Percentiles rank a stretch among this genome's conserved stretches.
Evolutionary conservation across 2,113 vertebrate species (phyloP).

Genomic region (Aphyosemion australe): DNA sequence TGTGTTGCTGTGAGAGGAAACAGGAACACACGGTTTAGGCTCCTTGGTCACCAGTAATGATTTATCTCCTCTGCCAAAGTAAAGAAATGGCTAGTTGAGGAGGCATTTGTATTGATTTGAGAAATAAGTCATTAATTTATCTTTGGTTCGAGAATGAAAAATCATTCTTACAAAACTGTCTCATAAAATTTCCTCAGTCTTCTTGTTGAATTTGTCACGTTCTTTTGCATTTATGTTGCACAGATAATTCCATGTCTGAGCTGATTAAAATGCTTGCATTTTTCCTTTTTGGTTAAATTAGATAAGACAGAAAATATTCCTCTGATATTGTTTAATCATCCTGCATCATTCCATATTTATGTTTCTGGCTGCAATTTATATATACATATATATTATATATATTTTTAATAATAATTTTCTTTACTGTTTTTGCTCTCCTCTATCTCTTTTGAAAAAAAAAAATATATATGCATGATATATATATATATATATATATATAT

Average conservation of each 20-base stretch:
- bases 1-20: slow-evolving; percentile 20
- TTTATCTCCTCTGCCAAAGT: slow-evolving; percentile 44
- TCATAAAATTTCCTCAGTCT: background rate
- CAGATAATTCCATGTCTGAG: too few relatives aligned
- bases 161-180: background rate
- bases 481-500: too few relatives aligned
- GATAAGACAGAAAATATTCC: slow-evolving; percentile 54
- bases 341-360: slow-evolving; percentile 10
- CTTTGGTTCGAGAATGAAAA: background rate
- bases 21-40: slow-evolving; percentile 34
- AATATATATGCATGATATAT: too few relatives aligned
- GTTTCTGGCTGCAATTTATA: slow-evolving; percentile 20
- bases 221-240: slow-evolving; percentile 6
- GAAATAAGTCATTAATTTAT: background rate
- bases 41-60: slow-evolving; percentile 49
- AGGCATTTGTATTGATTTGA: slow-evolving; percentile 16
- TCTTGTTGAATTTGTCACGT: slow-evolving; percentile 10
- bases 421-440: too few relatives aligned
- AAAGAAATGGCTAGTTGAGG: slow-evolving; percentile 17
- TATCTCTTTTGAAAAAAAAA: too few relatives aligned
- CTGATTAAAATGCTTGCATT: background rate
- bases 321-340: slow-evolving; percentile 35
- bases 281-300: slow-evolving; percentile 61
- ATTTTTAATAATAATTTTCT: too few relatives aligned
- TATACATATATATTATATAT: too few relatives aligned